Evolutionary conservation across 1,140 invertebrate genomes (phyloP), one percentile per base, ranked within the genome.

Genomic region (Octopus sinensis): DNA sequence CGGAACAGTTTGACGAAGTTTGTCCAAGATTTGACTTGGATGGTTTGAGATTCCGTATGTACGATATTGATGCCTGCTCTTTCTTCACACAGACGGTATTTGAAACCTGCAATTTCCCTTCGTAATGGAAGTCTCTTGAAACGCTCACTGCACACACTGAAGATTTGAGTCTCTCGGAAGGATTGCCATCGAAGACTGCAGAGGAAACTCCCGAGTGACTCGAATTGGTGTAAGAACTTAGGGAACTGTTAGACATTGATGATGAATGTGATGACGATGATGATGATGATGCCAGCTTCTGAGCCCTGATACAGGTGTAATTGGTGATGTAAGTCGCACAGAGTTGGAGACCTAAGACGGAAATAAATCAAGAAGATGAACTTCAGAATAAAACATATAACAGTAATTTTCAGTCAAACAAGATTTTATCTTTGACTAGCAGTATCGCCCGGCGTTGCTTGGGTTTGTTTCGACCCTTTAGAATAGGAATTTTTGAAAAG

Each of bases 261-360:
- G 13, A n/a, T 13, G 17, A n/a, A 13, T n/a, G 6, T 13, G 68
- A 73, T 6, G 68, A 73, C 4, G 68, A 73, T 13, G 68, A 73
- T 0, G 17, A 23, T 7, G 68, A 73, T 4, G 88, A 89, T 23
- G 86, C 82, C 76, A 87, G 54, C 53, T 87, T 88, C 13, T 85
- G 82, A 17, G 87, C 87, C 5, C 86, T 82, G n/a, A 84, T 85
- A 77, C 86, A 86, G 75, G 86, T 88, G 79, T 87, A 87, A 82
- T 87, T 87, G n/a, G 85, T 86, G 79, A 89, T 89, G 82, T 83
- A 84, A 54, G 78, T 85, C 4, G 87, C 83, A 82, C 88, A 88
- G 23, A 86, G 84, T 77, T 87, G 84, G 82, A 89, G 73, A 82
- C 83, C 87, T 88, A 76, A 75, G 84, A 71, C 30, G 3, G 30